Base-by-base conservation (phyloP, 2,888 invertebrate species). In the Scaptomyza caliginosa region DNA sequence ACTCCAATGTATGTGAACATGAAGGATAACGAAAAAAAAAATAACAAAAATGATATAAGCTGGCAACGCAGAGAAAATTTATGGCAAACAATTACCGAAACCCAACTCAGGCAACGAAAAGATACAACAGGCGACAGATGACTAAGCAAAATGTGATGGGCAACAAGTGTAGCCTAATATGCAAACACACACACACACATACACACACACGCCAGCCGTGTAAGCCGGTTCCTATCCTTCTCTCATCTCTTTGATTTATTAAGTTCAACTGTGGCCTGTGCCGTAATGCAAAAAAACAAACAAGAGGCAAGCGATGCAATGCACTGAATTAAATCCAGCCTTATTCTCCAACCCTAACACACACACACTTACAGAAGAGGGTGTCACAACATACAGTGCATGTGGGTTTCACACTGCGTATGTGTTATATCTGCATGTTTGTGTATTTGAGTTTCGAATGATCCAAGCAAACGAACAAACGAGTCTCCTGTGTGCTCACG, bases 211-310 rank as follows among this genome's bases (percentile, higher is more conserved):
- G 24, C 21, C 67, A 72, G 49, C 32, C 62, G 63, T 23, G 43
- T 42, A 38, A 59, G 8, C n/a, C n/a, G n/a, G n/a, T n/a, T n/a
- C 19, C 11, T 17, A 13, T 49, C 32, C 36, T 59, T 7, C 11
- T 13, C 63, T 46, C 60, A 54, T 24, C 19, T 56, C 34, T 46
- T 62, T 71, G 79, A 82, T 79, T 82, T 76, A 79, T 82, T 57
- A 51, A 56, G 80, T 64, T 62, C 56, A 67, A 67, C 70, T 60
- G 51, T 26, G 39, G 23, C 48, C 38, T 19, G 19, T 46, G 46
- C 40, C 17, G 32, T 28, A 50, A 11, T 34, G 17, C 24, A 5
- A 58, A 59, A 51, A 39, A 26, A 46, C 32, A 43, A 60, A 30
- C 52, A 69, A 46, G 76, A 59, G 48, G 42, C 8, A 40, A 49